Conservation (phyloP, 2,113 vertebrate species). For the Pseudopodoces humilis region DNA sequence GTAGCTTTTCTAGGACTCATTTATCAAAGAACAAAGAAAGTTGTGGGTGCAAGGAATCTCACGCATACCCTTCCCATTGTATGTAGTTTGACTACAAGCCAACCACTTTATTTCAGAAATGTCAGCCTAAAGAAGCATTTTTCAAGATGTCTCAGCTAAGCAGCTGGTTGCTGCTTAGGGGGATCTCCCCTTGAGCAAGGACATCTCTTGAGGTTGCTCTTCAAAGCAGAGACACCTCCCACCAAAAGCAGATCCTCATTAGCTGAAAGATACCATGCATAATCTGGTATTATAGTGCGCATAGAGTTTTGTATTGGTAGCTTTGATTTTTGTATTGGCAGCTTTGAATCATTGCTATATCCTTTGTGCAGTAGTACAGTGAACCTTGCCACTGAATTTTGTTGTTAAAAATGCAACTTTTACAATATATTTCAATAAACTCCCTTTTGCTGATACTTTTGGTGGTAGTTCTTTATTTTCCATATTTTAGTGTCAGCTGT, state of each 20-base stretch:
- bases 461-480: background rate
- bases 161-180: background rate
- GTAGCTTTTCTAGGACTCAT: background rate
- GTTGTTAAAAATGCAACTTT: background rate
- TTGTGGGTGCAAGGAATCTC: background rate
- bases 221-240: background rate
- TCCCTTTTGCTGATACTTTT: background rate
- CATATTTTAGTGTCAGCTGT: background rate
- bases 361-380: background rate
- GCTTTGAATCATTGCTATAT: background rate
- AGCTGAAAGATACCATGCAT: background rate
- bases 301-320: background rate
- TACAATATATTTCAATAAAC: background rate
- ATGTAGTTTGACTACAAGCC: background rate
- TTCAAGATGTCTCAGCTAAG: background rate
- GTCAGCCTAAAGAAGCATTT: background rate
- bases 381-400: background rate
- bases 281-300: background rate
- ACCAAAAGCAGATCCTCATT: background rate
- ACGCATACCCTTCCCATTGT: rapidly evolving
- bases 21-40: background rate
- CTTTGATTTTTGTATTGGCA: background rate
- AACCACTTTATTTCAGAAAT: background rate
- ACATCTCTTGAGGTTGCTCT: background rate
- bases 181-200: background rate